phyloP scores from a whole-genome alignment of 1,140 invertebrate species.

The Parasteatoda tepidariorum region DNA sequence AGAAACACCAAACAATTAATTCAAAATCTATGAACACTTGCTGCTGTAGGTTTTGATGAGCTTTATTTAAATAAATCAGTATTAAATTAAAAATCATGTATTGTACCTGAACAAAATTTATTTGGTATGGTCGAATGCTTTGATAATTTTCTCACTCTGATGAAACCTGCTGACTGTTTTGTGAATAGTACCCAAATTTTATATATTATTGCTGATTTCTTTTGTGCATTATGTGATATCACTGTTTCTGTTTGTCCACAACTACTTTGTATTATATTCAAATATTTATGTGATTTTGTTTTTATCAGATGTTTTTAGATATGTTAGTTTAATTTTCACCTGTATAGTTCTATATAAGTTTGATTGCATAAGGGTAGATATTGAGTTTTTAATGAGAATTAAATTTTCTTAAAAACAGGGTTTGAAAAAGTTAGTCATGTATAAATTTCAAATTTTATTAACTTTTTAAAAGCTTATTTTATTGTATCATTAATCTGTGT shows the following conservation, averaged over 20 bases:
- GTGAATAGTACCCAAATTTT: conserved; percentile 11
- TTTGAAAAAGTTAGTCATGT: too few species aligned
- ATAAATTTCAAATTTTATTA: too few species aligned
- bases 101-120: not conserved
- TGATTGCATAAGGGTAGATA: too few species aligned
- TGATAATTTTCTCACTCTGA: not conserved
- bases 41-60: not conserved
- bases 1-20: too few species aligned
- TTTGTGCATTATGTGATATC: conserved; percentile 44
- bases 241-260: conserved; percentile 47
- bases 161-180: conserved; percentile 8
- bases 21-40: too few species aligned
- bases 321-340: too few species aligned
- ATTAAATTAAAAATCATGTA: not conserved
- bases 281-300: conserved; percentile 6
- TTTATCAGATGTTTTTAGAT: too few species aligned
- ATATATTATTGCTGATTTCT: conserved; percentile 41
- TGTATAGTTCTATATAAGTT: too few species aligned
- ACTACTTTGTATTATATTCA: conserved; percentile 41
- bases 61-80: not conserved
- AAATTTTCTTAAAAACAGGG: too few species aligned
- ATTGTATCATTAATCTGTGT: too few species aligned
- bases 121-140: not conserved
- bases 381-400: too few species aligned
- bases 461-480: too few species aligned